A percentile compares a stretch with the other conserved stretches of the same genome.
Conservation (phyloP, 2,888 invertebrate genomes). For the Lochmaea capreae region DNA sequence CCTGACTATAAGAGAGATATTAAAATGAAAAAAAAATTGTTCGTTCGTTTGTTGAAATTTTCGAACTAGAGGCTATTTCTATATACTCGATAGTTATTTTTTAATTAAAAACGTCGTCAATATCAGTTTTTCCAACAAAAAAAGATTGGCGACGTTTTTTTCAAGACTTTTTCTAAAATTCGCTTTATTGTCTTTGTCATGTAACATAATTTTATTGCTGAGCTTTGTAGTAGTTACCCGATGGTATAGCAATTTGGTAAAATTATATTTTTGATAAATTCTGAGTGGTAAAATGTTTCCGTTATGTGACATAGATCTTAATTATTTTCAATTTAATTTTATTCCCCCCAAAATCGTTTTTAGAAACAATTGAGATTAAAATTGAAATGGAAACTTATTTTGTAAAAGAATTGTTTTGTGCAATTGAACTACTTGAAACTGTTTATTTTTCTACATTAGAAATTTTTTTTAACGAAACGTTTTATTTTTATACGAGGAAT, state of each 20-base stretch:
- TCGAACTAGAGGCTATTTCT: conserved; percentile 35
- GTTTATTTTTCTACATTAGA: conserved; percentile 33
- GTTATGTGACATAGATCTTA: conserved; percentile 22
- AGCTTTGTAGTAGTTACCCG: conserved; percentile 15
- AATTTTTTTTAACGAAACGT: conserved; percentile 25
- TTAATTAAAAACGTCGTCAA: too few species aligned
- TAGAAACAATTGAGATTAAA: not conserved
- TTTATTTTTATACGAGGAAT: conserved; percentile 23
- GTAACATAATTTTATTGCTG: conserved; percentile 23
- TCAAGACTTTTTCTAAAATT: not conserved
- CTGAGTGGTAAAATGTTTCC: conserved; percentile 18
- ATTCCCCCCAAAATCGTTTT: not conserved
- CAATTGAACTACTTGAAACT: conserved; percentile 24
- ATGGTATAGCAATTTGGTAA: conserved; percentile 25
- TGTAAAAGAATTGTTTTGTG: conserved; percentile 26
- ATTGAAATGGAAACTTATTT: conserved; percentile 13
- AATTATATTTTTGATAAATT: conserved; percentile 35
- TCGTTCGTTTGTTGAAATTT: conserved; percentile 8
- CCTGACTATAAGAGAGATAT: not conserved
- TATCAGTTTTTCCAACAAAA: not conserved
- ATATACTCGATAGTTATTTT: not conserved
- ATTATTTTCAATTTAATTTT: conserved; percentile 10
- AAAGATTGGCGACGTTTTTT: not conserved
- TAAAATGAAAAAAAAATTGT: conserved; percentile 1
- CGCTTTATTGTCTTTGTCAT: conserved; percentile 17